Evolutionary conservation across 1,140 invertebrate species (phyloP), one percentile per base, ranked within the genome.

Genomic region (Branchinecta lindahli): DNA sequence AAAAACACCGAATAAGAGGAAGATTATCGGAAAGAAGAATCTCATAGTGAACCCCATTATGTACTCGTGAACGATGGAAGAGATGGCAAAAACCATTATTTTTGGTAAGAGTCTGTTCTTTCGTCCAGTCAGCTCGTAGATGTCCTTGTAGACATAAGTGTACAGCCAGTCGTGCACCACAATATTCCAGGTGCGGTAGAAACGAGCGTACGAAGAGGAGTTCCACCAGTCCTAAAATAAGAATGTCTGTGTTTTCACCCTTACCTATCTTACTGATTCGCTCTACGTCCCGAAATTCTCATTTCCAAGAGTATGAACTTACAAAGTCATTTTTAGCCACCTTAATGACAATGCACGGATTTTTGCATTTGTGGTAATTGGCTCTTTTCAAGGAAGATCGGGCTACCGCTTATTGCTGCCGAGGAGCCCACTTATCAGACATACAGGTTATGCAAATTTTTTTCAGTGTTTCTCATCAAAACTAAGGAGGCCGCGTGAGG

Each of bases 111-210:
- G 44, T 65, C 69, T 70, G 44, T 69, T 70, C 18, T 69, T 70
- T 44, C 69, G 44, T 21, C 73, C 74, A 6, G 72, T 74, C 46
- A 85, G 80, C 69, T 84, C 84, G 66, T 85, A 86, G n/a, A 90
- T 76, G 74, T 96, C 94, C 75, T 86, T 87, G 78, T 95, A 97
- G 20, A 98, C 83, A 78, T 96, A 96, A 0, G 87, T 86, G 74
- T 94, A 92, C 0, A 98, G 81, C 93, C 93, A 98, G 72, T 95
- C 91, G 76, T 96, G 88, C 0, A 98, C 93, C 0, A 96, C 86
- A 12, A 91, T 83, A 77, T 98, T 98, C 94, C 95, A 98, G 8
- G 88, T 90, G 18, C 92, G 84, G 77, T 94, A 97, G 76, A 88
- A 98, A 7, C 81, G 82, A 0, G 84, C 84, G 77, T 88, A 96